Base-by-base conservation (phyloP, 2,888 invertebrate genomes). In the Caradrina kadenii region DNA sequence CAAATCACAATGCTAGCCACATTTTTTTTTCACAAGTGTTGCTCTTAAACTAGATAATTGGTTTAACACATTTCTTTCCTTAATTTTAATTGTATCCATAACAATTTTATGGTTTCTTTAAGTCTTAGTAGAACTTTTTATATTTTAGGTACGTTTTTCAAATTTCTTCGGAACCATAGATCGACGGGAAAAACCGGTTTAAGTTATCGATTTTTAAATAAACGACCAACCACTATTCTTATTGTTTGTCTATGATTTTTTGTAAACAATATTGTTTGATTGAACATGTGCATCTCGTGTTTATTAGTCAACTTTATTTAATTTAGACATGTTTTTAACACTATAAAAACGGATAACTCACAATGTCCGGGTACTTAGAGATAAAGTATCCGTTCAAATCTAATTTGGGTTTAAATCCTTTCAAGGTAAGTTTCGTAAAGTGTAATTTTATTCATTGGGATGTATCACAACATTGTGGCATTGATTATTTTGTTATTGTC, bases 341-440 rank as follows among this genome's bases (percentile, higher is more conserved):
- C 65, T 67, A 61, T 78, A 65, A 80, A 79, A 82, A 73, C 69
- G 52, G 42, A 75, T 59, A 63, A 75, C 63, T 66, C 61, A 90
- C 89, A 74, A 94, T 96, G 94, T 96, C 96, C 67, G 97, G 97
- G 76, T 97, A 96, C 91, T 92, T 97, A 79, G 97, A 97, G 84
- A 96, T 97, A 80, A 97, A 97, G 92, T 96, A 97, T 88, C 96
- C 97, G 45, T 96, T 96, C 62, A 96, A 96, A 89, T 96, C 96
- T 39, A 96, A 96, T 86, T 92, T 96, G 83, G 96, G 96, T 63
- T 93, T 97, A 84, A 96, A 96, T 86, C 96, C 97, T 59, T 97
- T 97, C 95, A 97, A 97, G 96, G 97, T 97, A 91, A 90, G 93
- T 90, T 80, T 70, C 56, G 63, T 83, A 60, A 42, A 73, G 54